Base-by-base conservation (phyloP, 1,140 invertebrate species). In the Formica selysi region DNA sequence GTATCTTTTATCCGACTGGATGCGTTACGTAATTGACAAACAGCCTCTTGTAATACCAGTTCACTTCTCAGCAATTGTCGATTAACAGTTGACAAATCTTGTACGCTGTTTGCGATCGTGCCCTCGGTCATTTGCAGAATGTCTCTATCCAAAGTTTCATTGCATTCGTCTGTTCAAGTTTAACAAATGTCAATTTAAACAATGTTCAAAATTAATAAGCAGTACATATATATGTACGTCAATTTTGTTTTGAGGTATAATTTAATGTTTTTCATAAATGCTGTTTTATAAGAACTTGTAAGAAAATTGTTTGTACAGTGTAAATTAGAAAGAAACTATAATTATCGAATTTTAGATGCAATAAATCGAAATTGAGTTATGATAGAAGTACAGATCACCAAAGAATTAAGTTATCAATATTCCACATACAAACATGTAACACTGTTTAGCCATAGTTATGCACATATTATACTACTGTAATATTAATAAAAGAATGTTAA, bases 11-110 rank as follows among this genome's bases (percentile, higher is more conserved):
- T 91, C 81, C 90, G 90, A 79, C 83, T 90, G 19, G 92, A 92
- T 6, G 93, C 93, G 7, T 86, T 89, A n/a, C 93, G 92, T 32
- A 95, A 86, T 87, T 95, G 94, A 78, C 90, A 93, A 19, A 92
- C 93, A 76, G 94, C 93, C 80, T 95, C 94, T 91, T 95, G 95
- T 68, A 95, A 87, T 19, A 93, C 91, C 32, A 95, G 76, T 91
- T 95, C 94, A 84, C 93, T 95, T 87, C 91, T 94, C n/a, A 95
- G 76, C 70, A 95, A 86, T 86, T 95, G 94, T 76, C 91, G 91
- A 87, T 95, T 95, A n/a, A 94, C 91, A 59, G 88, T 73, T n/a
- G 87, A 92, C 74, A 95, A 88, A 83, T 95, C 92, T 89, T 95
- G 94, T 41, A 93, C 78, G 41, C 91, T 91, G 74, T 86, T 89